These are phyloP conservation scores for Ruditapes philippinarum DNA, from an alignment of 1,140 invertebrate species.

Conservation along the genomic window DNA sequence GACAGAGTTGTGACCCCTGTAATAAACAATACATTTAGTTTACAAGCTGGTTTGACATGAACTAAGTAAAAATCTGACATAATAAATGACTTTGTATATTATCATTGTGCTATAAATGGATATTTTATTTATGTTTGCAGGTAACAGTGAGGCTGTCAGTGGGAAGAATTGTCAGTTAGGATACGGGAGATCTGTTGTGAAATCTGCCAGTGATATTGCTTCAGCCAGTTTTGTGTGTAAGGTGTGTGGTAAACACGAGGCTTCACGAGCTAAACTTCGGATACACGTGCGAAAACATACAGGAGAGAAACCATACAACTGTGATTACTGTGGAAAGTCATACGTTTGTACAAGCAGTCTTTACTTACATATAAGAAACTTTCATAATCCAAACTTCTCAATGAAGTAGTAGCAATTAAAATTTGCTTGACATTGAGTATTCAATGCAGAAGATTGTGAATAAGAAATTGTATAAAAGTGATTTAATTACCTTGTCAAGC, in stretches of 20 bases:
- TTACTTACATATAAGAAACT: conserved; percentile 65
- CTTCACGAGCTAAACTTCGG: background rate
- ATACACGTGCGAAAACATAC: conserved; percentile 51
- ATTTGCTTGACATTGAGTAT: no score
- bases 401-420: no score
- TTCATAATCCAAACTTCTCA: background rate
- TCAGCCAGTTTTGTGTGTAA: background rate
- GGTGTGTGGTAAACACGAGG: conserved; percentile 16
- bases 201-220: background rate
- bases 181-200: background rate
- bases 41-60: no score
- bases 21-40: no score
- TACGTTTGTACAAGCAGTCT: conserved; percentile 83
- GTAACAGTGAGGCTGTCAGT: background rate
- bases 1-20: no score
- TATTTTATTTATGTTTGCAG: background rate
- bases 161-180: no score
- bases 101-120: background rate
- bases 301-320: conserved; percentile 51
- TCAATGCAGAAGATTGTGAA: no score
- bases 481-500: no score
- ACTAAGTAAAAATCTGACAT: no score
- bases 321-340: conserved; percentile 38
- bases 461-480: no score
- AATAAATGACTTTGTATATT: background rate